Base-by-base conservation (phyloP, 2,888 invertebrate genomes). In the Seira musarum region DNA sequence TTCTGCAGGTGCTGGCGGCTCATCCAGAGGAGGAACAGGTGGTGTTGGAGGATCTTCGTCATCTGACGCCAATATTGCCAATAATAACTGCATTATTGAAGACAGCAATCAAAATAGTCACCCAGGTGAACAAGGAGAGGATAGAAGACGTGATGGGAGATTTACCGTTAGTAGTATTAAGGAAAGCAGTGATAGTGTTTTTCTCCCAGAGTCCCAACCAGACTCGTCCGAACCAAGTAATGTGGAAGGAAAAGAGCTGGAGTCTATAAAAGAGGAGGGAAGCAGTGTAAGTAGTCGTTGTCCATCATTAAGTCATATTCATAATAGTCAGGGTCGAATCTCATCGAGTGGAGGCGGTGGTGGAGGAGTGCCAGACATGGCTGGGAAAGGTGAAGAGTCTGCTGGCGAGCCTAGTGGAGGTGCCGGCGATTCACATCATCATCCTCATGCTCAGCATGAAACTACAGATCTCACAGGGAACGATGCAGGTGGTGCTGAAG, bases 241-340 rank as follows among this genome's bases (percentile, higher is more conserved):
- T 78, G 81, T 74, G 76, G 83, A 83, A 21, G 79, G 82, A 57
- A 82, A 82, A 81, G 83, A 83, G 64, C 72, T 85, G 78, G 84
- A 85, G 71, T 80, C 82, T 53, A 85, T 85, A 66, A 84, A 80
- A 61, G 85, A 85, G 78, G 85, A 85, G 76, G 76, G 75, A 35
- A 49, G 49, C 17, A 49, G 49, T n/a, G 49, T 13, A 2, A 72
- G 79, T 66, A 82, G 83, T 81, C 76, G 82, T 46, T 74, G 74
- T 75, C 79, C 82, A 19, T 82, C 82, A 67, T n/a, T 76, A 61
- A 77, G 82, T 77, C 80, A 82, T 71, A 82, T 76, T 82, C 82
- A 80, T 46, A 67, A 68, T 68, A 82, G 82, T 73, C 82, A 82
- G 61, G 76, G 82, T 65, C 61, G 77, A 82, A 82, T 82, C 80